Conservation (phyloP, 1,140 invertebrate genomes). For the Ceratina australensis region DNA sequence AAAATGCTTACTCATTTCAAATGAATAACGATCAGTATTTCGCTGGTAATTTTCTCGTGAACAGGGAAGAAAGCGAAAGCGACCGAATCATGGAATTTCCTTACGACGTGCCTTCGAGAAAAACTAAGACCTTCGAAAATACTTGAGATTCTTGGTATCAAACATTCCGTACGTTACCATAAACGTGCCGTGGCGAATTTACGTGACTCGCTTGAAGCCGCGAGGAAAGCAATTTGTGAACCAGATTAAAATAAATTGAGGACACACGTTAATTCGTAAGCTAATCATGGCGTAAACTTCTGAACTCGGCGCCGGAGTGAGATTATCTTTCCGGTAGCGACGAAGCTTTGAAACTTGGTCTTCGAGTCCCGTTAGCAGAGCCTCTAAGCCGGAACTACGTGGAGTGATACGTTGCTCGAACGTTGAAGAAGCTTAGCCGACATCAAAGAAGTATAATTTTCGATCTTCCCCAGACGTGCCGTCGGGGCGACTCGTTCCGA, state of each 20-base stretch:
- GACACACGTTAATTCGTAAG: neutral
- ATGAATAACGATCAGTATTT: constrained; percentile 10
- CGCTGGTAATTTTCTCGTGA: neutral
- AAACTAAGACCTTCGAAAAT: neutral
- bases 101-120: too few species aligned
- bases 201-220: too few species aligned
- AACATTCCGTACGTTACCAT: neutral
- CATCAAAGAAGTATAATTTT: constrained; percentile 20
- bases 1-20: neutral
- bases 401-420: neutral
- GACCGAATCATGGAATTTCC: constrained; percentile 15
- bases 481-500: too few species aligned
- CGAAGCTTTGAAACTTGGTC: neutral
- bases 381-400: neutral
- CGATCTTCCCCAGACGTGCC: neutral
- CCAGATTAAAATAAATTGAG: too few species aligned
- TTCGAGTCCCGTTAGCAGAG: neutral
- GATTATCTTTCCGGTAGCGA: constrained; percentile 19
- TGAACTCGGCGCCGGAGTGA: neutral
- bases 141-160: neutral
- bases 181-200: neutral
- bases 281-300: constrained; percentile 21
- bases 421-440: neutral
- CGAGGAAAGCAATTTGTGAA: too few species aligned
- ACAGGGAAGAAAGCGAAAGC: constrained; percentile 32